phyloP scores from a whole-genome alignment of 2,113 vertebrate species.

The Podocnemis expansa region DNA sequence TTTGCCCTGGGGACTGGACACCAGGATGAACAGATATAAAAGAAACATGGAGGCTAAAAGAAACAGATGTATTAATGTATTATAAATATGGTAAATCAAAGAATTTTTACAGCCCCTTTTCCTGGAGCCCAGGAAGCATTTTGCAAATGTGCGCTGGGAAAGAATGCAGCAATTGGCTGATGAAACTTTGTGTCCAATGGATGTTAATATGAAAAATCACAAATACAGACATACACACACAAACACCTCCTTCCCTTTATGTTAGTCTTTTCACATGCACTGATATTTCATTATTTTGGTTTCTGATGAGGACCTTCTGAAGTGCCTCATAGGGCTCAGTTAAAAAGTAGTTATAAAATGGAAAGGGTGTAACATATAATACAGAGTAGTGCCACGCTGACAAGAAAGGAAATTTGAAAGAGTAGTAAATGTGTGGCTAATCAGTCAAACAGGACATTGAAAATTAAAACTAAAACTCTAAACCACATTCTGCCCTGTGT shows the following conservation, averaged over 20 bases:
- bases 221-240: not conserved
- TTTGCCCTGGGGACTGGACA: rapidly evolving
- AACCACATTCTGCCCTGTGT: not conserved
- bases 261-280: not conserved
- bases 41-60: not conserved
- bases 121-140: not conserved
- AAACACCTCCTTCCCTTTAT: not conserved
- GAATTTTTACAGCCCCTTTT: not conserved
- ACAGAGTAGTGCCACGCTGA: not conserved
- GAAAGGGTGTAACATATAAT: not conserved
- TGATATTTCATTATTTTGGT: not conserved
- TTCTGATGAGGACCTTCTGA: not conserved
- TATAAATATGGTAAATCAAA: rapidly evolving
- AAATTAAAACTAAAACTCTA: not conserved
- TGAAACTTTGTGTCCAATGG: not conserved
- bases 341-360: not conserved
- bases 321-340: not conserved
- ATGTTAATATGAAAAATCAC: not conserved
- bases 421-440: not conserved
- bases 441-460: not conserved
- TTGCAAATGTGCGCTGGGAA: not conserved
- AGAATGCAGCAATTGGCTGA: not conserved
- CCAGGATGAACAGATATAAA: not conserved
- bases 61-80: not conserved
- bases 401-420: rapidly evolving